Conservation (phyloP, 1,140 invertebrate genomes). For the Paraescarpia echinospica region DNA sequence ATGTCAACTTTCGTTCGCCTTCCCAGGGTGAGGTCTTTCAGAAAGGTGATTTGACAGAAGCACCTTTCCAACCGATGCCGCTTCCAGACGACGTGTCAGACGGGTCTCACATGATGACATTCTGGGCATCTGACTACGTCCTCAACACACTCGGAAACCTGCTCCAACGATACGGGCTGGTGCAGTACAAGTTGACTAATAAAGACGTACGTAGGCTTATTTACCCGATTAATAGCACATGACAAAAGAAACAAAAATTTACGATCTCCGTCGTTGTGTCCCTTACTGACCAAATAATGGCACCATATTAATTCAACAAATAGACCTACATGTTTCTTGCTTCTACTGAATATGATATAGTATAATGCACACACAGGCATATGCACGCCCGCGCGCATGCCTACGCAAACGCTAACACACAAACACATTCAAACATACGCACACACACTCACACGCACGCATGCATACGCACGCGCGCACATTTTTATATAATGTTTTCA, state of each 20-base stretch:
- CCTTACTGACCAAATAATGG: neutral
- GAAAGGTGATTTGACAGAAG: conserved; percentile 31
- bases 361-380: neutral
- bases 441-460: neutral
- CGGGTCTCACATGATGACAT: neutral
- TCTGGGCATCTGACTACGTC: neutral
- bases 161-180: neutral
- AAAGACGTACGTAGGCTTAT: neutral
- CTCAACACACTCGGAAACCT: neutral
- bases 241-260: no score
- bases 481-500: neutral
- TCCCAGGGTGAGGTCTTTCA: conserved; percentile 33
- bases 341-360: neutral
- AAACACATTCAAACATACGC: no score
- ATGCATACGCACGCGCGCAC: neutral
- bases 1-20: neutral
- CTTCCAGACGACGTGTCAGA: conserved; percentile 22
- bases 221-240: no score
- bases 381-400: no score
- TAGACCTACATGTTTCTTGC: neutral
- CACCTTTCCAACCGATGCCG: conserved; percentile 34
- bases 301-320: neutral
- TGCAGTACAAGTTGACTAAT: neutral
- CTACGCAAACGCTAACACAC: no score
- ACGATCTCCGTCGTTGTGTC: no score